Evolutionary conservation across 2,113 vertebrate genomes (phyloP).

Genomic region (Ammodytes marinus): DNA sequence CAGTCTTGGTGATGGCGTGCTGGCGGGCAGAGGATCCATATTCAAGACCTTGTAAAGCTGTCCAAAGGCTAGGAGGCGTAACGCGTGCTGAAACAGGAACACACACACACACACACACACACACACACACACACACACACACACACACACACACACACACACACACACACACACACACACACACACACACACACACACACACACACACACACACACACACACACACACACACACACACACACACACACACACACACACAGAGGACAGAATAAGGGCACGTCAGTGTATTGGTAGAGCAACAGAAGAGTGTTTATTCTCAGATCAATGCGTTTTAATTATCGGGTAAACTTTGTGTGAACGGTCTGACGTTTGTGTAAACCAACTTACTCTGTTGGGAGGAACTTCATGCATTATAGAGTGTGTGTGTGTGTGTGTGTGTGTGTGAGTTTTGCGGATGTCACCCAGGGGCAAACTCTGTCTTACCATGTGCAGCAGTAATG

Average conservation of each 20-base stretch:
- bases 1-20: slow-evolving; percentile 51
- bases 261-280: slow-evolving; percentile 36
- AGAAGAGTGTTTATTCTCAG: slow-evolving; percentile 22
- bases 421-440: too few species aligned
- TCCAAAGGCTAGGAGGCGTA: slow-evolving; percentile 80
- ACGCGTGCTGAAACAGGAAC: slow-evolving; percentile 70
- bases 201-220: slow-evolving; percentile 36
- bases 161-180: slow-evolving; percentile 32
- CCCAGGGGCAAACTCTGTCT: slow-evolving; percentile 38
- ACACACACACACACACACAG: slow-evolving; percentile 21
- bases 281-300: slow-evolving; percentile 6
- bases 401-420: slow-evolving; percentile 26
- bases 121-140: slow-evolving; percentile 41
- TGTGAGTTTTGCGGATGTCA: slow-evolving; percentile 10
- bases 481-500: background rate
- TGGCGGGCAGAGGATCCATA: slow-evolving; percentile 76
- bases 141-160: slow-evolving; percentile 19
- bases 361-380: slow-evolving; percentile 1
- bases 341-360: background rate
- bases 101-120: slow-evolving; percentile 40
- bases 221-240: slow-evolving; percentile 28
- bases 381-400: slow-evolving; percentile 19
- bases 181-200: slow-evolving; percentile 35
- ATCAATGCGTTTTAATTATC: slow-evolving; percentile 53
- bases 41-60: slow-evolving; percentile 79